phyloP scores from a whole-genome alignment of 2,888 invertebrate genomes.

The Eristalis intricaria region DNA sequence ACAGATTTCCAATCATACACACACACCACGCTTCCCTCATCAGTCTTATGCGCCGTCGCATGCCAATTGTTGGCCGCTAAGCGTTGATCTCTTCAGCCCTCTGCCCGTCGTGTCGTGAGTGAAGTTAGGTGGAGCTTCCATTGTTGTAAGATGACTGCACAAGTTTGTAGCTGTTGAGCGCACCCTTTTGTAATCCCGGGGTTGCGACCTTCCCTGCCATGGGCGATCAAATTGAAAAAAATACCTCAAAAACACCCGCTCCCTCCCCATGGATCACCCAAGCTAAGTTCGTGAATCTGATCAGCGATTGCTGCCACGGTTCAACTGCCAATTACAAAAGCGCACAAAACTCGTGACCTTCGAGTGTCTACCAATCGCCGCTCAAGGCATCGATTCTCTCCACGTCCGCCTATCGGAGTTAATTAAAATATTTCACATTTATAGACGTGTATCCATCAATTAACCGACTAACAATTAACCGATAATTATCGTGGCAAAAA shows the following conservation, averaged over 20 bases:
- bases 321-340: slow-evolving; percentile 44
- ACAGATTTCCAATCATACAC: no score
- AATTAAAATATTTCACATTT: slow-evolving; percentile 60
- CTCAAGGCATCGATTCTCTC: background rate
- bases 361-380: slow-evolving; percentile 30
- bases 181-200: background rate
- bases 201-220: background rate
- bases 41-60: background rate
- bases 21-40: background rate
- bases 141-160: background rate
- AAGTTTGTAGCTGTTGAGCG: background rate
- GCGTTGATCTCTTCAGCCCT: background rate
- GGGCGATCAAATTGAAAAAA: background rate
- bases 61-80: background rate
- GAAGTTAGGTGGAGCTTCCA: background rate
- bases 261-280: no score
- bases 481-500: slow-evolving; percentile 64
- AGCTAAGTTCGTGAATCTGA: background rate
- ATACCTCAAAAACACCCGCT: no score
- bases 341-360: slow-evolving; percentile 51
- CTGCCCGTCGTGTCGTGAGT: background rate
- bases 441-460: slow-evolving; percentile 59
- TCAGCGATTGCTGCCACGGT: background rate
- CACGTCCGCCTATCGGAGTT: slow-evolving; percentile 23
- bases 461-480: slow-evolving; percentile 57